These are phyloP conservation scores for Acanthoscelides obtectus DNA, from an alignment of 2,888 invertebrate genomes.

Conservation along the genomic window DNA sequence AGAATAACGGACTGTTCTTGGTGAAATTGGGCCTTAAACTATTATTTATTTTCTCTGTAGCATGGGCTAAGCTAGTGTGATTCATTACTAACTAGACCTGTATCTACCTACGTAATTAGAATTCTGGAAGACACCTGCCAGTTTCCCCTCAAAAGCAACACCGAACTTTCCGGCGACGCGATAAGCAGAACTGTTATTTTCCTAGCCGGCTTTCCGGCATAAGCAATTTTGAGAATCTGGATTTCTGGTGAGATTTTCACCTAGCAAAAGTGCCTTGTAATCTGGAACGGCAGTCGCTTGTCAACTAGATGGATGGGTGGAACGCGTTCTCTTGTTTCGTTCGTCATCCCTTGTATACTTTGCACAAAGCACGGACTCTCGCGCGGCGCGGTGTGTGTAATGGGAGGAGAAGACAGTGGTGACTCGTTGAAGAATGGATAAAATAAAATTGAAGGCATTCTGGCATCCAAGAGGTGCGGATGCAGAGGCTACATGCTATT, in stretches of 20 bases:
- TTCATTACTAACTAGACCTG: no score
- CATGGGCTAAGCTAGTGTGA: no score
- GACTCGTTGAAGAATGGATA: neutral
- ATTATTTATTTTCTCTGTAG: no score
- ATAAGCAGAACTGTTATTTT: neutral
- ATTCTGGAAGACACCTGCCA: no score
- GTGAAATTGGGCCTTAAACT: no score
- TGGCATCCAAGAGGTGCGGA: no score
- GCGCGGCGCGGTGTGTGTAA: neutral
- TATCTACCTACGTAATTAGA: no score
- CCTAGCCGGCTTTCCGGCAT: neutral
- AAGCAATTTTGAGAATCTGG: neutral
- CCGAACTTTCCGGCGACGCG: neutral
- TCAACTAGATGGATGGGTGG: neutral
- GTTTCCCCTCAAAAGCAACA: no score
- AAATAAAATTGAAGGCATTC: no score
- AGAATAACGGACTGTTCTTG: no score
- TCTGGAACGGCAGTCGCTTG: neutral
- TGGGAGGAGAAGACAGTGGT: neutral
- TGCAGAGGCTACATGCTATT: no score
- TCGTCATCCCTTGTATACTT: neutral
- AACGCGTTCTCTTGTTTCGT: neutral
- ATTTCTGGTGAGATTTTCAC: neutral
- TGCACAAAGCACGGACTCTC: neutral
- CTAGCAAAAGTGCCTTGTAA: neutral